Evolutionary conservation across 2,797 vertebrate species (phyloP), one percentile per base, ranked within the genome.

Genomic region (Pteropus rufus): DNA sequence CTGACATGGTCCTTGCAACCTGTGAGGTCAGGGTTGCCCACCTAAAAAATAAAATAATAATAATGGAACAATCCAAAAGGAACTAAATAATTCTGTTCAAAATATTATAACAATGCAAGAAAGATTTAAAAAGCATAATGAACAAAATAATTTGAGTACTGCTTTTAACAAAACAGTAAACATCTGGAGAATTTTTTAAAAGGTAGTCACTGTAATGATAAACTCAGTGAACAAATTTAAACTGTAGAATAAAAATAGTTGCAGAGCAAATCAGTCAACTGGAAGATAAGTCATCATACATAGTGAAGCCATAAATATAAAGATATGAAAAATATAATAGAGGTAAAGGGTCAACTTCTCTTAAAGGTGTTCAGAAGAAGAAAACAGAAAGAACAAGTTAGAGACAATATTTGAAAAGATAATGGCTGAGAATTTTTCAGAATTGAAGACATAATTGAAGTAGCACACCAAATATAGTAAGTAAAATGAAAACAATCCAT

Each of bases 361-460:
- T 41, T 60, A 34, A 49, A 39, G 41, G 14, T 46, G 10, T 76
- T 70, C 7, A 75, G 76, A 31, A 29, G 56, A 91, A 94, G 26
- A 87, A 67, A 89, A 65, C 19, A 89, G 58, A 93, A 77, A 91
- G 49, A 94, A 84, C 52, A 54, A 29, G 34, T 81, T 87, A 65
- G 10, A 75, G n/a, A 65, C 19, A 56, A 77, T 62, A 83, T 14
- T 44, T 76, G 49, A 88, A 76, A 52, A 76, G 23, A 83, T 12
- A 88, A 79, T 39, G 39, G 26, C 44, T 46, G 34, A 92, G 16
- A 67, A 75, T 49, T 89, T 69, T 73, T 39, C 46, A 83, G 77
- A 76, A 83, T 10, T 83, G 73, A 80, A 93, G 26, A 52, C 21
- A 76, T 23, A 15, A 89, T 62, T 76, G 23, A 60, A 88, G 54